These are phyloP conservation scores for Liparis tanakae DNA, from an alignment of 2,797 vertebrate genomes.

Conservation along the genomic window DNA sequence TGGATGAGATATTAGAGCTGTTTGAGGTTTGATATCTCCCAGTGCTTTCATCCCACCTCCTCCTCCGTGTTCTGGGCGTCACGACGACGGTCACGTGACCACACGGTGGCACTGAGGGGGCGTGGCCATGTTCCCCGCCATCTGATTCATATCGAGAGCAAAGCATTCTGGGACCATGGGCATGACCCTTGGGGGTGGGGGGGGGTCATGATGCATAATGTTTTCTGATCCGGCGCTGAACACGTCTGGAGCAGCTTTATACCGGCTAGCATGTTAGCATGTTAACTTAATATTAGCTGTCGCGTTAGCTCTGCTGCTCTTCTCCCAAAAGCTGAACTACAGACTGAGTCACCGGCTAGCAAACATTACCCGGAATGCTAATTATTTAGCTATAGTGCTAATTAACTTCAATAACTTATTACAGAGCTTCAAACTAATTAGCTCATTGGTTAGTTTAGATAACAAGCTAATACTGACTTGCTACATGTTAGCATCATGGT, in stretches of 20 bases:
- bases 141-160: too few relatives aligned
- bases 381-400: neutral
- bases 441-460: neutral
- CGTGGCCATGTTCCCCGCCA: too few relatives aligned
- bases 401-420: neutral
- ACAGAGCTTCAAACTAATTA: neutral
- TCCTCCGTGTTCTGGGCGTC: too few relatives aligned
- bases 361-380: neutral
- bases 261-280: constrained; percentile 14
- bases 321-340: neutral
- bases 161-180: too few relatives aligned
- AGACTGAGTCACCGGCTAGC: neutral
- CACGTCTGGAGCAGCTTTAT: neutral
- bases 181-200: too few relatives aligned
- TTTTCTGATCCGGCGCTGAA: neutral
- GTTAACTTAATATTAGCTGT: neutral
- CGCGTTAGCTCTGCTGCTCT: neutral
- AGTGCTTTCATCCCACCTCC: too few relatives aligned
- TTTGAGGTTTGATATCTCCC: too few relatives aligned
- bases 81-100: too few relatives aligned
- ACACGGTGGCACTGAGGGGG: too few relatives aligned
- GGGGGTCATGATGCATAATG: neutral
- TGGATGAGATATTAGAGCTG: too few relatives aligned
- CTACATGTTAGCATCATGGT: neutral
- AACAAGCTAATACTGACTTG: neutral